Conservation (phyloP, 2,888 invertebrate genomes). For the Calameuta pallipes region DNA sequence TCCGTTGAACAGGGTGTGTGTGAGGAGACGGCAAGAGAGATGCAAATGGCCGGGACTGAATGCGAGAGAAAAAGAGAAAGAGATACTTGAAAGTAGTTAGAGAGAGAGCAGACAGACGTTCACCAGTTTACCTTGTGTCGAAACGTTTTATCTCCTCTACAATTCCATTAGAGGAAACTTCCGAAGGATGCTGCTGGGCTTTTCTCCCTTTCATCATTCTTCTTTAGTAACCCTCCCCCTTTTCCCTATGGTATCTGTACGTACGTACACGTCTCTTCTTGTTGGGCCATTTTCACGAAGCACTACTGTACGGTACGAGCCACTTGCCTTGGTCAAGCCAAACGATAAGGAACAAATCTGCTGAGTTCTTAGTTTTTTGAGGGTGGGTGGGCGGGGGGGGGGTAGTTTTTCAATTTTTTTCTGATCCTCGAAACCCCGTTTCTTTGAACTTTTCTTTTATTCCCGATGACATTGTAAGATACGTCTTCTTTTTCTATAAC, state of each 20-base stretch:
- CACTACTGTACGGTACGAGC: not conserved
- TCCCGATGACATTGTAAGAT: not conserved
- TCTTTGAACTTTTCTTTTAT: not conserved
- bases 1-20: not conserved
- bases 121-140: not conserved
- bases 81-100: not conserved
- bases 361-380: not conserved
- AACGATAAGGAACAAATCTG: not conserved
- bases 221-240: not conserved
- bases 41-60: not conserved
- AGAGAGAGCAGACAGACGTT: not conserved
- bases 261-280: not conserved
- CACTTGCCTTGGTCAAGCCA: not conserved
- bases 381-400: too few species aligned
- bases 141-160: not conserved
- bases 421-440: not conserved
- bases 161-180: not conserved
- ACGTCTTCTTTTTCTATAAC: not conserved
- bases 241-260: not conserved
- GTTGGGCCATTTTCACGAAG: not conserved
- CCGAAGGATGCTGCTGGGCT: not conserved
- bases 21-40: not conserved
- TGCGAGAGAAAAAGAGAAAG: not conserved
- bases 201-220: not conserved
- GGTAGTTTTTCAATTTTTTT: not conserved